Conservation (phyloP, 2,888 invertebrate genomes). For the Rotaria macrura region DNA sequence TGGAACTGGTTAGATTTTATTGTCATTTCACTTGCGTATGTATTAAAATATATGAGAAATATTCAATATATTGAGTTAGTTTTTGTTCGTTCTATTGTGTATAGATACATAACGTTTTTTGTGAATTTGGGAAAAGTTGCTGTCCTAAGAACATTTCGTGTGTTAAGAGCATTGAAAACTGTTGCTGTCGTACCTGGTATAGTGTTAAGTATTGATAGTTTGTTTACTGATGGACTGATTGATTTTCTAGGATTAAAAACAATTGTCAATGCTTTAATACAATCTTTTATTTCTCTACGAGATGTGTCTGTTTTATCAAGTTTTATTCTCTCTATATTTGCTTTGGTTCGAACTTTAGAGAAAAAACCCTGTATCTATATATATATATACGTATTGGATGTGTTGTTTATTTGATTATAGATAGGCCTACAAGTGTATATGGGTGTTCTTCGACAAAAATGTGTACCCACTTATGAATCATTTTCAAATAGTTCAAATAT, state of each 20-base stretch:
- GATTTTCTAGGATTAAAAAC: conserved; percentile 79
- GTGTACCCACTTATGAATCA: conserved; percentile 9
- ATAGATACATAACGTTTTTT: conserved; percentile 96
- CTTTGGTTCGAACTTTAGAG: conserved; percentile 54
- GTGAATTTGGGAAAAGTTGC: conserved; percentile 96
- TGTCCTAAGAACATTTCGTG: conserved; percentile 96
- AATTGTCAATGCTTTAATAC: conserved; percentile 97
- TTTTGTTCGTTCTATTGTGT: background rate
- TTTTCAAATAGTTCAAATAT: background rate
- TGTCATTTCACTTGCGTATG: conserved; percentile 97
- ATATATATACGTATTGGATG: background rate
- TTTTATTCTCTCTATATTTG: conserved; percentile 96
- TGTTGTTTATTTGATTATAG: background rate
- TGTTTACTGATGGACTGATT: background rate
- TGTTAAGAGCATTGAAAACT: conserved; percentile 96
- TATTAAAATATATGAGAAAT: background rate
- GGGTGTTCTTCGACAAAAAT: conserved; percentile 31
- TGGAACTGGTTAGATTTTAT: conserved; percentile 99
- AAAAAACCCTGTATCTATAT: too few relatives aligned
- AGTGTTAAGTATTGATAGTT: background rate
- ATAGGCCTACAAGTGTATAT: conserved; percentile 53
- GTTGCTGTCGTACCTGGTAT: conserved; percentile 98
- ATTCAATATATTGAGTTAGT: background rate
- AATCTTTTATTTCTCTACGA: conserved; percentile 94
- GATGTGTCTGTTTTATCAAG: conserved; percentile 98